Evolutionary conservation across 1,140 invertebrate species (phyloP).

Genomic region (Formica exsecta): DNA sequence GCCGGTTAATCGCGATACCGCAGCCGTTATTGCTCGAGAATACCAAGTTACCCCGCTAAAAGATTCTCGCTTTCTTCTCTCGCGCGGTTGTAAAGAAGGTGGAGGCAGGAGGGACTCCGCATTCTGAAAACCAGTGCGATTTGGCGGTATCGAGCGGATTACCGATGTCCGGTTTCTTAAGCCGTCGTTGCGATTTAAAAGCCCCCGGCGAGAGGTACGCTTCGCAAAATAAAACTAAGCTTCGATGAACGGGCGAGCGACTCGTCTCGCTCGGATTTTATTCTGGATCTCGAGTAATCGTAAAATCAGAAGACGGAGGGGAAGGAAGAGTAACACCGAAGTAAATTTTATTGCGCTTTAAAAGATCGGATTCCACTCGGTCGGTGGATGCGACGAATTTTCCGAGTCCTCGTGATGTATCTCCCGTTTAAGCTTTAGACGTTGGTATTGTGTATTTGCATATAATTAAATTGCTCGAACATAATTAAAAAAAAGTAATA

Average conservation of each 20-base stretch:
- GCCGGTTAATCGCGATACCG: constrained; percentile 64
- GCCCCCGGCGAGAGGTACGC: constrained; percentile 42
- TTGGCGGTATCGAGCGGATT: constrained; percentile 64
- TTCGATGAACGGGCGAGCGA: constrained; percentile 20
- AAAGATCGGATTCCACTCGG: constrained; percentile 60
- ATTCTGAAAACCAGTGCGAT: constrained; percentile 68
- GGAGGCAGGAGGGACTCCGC: neutral
- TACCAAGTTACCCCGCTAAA: constrained; percentile 34
- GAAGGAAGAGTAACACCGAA: constrained; percentile 48
- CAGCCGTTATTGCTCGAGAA: constrained; percentile 57
- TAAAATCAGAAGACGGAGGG: constrained; percentile 60
- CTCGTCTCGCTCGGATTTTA: constrained; percentile 59
- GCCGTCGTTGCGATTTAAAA: constrained; percentile 69
- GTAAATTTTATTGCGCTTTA: constrained; percentile 71
- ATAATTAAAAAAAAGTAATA: no score
- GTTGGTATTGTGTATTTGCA: neutral
- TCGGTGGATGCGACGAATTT: constrained; percentile 37
- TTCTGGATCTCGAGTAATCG: constrained; percentile 67
- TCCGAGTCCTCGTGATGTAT: constrained; percentile 41
- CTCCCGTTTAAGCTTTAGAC: neutral
- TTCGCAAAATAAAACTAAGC: constrained; percentile 64
- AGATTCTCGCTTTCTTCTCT: constrained; percentile 10
- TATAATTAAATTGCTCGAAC: no score
- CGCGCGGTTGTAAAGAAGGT: neutral
- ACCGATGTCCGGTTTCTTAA: constrained; percentile 70